phyloP scores from a whole-genome alignment of 1,140 invertebrate species.

The Bombus picipes region DNA sequence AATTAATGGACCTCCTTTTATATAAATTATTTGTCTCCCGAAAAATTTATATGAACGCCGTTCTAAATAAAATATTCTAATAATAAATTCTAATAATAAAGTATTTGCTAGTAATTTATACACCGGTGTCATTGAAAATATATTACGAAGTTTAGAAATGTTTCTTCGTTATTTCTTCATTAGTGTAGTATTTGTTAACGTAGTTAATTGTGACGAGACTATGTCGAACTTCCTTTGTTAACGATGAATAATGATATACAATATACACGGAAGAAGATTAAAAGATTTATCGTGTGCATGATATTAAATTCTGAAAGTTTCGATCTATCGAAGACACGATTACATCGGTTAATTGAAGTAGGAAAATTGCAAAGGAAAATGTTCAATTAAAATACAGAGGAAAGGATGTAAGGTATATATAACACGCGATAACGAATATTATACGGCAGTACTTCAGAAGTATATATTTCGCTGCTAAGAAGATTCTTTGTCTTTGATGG shows the following conservation, averaged over 20 bases:
- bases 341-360: neutral
- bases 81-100: too few species aligned
- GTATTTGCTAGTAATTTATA: neutral
- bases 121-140: neutral
- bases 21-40: too few species aligned
- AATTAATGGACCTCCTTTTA: too few species aligned
- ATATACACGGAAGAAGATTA: neutral
- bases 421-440: neutral
- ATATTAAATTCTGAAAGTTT: neutral
- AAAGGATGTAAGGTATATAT: too few species aligned
- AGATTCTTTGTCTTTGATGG: constrained; percentile 23
- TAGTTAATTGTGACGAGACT: too few species aligned
- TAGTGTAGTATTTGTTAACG: neutral
- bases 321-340: neutral
- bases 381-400: neutral
- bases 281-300: neutral
- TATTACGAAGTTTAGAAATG: neutral
- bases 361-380: neutral
- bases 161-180: neutral
- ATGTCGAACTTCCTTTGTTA: neutral
- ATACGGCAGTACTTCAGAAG: neutral
- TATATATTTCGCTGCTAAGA: neutral
- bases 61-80: too few species aligned
- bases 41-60: too few species aligned
- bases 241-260: too few species aligned